Conservation (phyloP, 1,140 invertebrate genomes). For the Bombus soroeensis region DNA sequence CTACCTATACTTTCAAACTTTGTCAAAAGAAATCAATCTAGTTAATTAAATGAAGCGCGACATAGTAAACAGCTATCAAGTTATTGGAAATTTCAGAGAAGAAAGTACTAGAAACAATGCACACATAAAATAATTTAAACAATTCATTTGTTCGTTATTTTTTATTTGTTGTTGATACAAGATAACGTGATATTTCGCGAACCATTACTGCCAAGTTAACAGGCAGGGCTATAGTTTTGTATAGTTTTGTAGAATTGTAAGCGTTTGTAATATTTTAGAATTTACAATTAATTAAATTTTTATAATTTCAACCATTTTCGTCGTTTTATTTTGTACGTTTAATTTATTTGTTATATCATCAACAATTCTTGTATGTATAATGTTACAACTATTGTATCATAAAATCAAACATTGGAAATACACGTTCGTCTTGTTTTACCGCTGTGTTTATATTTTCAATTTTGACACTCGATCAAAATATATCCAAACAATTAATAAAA, state of each 20-base stretch:
- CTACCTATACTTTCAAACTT: not conserved
- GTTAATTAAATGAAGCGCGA: not conserved
- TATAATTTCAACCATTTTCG: not conserved
- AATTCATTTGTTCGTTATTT: not conserved
- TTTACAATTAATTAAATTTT: constrained; percentile 11
- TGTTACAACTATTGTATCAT: constrained; percentile 36
- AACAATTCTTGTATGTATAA: constrained; percentile 6
- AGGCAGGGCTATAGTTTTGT: not conserved
- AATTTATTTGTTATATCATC: not conserved
- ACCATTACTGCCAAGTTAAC: not conserved
- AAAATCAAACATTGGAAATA: constrained; percentile 32
- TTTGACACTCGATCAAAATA: too few relatives aligned
- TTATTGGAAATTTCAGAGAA: not conserved
- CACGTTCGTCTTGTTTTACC: constrained; percentile 37
- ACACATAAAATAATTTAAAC: not conserved
- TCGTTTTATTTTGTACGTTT: constrained; percentile 4
- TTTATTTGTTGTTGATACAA: constrained; percentile 27
- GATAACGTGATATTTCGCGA: constrained; percentile 36
- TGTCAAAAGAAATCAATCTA: not conserved
- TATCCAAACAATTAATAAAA: not conserved
- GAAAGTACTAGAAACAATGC: constrained; percentile 18
- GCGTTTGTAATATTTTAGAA: not conserved
- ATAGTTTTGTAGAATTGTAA: not conserved
- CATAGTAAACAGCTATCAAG: not conserved
- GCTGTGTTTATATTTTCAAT: not conserved